Evolutionary conservation across 2,113 vertebrate species (phyloP), one percentile per base, ranked within the genome.

Genomic region (Columba janthina): DNA sequence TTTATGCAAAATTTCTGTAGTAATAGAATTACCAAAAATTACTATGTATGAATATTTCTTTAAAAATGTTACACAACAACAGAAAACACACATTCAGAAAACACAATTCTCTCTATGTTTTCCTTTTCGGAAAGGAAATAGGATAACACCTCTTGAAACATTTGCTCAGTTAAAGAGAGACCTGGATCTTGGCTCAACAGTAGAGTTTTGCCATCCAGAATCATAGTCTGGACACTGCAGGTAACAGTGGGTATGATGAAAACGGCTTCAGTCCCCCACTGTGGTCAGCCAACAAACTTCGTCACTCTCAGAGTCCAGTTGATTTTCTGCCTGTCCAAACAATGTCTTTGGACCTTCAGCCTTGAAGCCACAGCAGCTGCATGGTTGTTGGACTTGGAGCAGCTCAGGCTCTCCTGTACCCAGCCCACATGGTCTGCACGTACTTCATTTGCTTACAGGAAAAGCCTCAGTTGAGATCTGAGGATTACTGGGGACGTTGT

Each of bases 371-470:
- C 31, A 51, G 58, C 66, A 79, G 19, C 9, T 2, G 2, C 2
- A 0, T 61, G n/a, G 65, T 26, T 82, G 26, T 48, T 75, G 73
- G 25, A 51, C 75, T 80, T 2, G 2, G 32, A 90, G 28, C 5
- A 51, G 38, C 56, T 19, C 46, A 46, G 6, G 28, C 71, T 5
- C 2, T 80, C 80, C 62, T 12, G 51, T 57, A 8, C 20, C 13
- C 21, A 54, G 32, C 8, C 25, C 4, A 1, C 0, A 1, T 32
- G 18, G 22, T 71, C 65, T 48, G 32, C 56, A n/a, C 0, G 0
- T 32, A 15, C 38, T 67, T 44, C 15, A 22, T 56, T 36, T 89
- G 18, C 51, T 62, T 19, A 12, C 20, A 57, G 54, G 19, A 88
- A 56, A 51, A 90, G 25, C 12, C 72, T 15, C 31, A 54, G 11